Conservation (phyloP, 2,113 vertebrate genomes). For the Phylloscopus trochiloides region DNA sequence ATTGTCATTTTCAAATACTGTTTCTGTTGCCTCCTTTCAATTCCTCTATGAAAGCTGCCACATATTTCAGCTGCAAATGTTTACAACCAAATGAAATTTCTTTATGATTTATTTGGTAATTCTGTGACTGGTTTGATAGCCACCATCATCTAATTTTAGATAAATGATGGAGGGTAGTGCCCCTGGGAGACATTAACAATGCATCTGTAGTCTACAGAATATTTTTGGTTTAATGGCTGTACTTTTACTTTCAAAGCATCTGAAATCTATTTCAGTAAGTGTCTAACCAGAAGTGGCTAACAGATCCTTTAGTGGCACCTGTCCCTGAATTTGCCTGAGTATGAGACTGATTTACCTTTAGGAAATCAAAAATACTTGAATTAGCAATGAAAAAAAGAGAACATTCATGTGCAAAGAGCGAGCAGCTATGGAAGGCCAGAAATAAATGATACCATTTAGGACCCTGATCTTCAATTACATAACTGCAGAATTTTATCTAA, state of each 20-base stretch:
- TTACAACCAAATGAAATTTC: neutral
- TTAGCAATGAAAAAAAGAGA: neutral
- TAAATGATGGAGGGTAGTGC: neutral
- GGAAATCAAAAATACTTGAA: neutral
- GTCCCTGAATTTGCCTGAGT: neutral
- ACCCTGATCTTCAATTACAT: neutral
- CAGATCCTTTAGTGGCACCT: neutral
- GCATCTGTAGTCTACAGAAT: neutral
- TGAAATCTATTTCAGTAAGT: neutral
- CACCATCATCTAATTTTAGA: neutral
- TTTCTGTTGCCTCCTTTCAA: neutral
- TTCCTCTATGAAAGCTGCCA: neutral
- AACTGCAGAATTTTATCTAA: neutral
- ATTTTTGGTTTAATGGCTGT: neutral
- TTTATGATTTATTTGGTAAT: neutral
- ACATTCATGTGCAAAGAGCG: rapidly evolving
- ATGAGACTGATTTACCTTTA: neutral
- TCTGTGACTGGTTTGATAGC: neutral
- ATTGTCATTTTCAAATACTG: neutral
- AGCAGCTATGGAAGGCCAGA: neutral
- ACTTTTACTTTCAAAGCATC: neutral
- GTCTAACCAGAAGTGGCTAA: neutral
- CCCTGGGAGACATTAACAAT: neutral
- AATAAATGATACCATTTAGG: neutral
- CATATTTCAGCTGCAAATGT: neutral